Conservation (phyloP, 2,113 vertebrate genomes). For the Actenoides hombroni region DNA sequence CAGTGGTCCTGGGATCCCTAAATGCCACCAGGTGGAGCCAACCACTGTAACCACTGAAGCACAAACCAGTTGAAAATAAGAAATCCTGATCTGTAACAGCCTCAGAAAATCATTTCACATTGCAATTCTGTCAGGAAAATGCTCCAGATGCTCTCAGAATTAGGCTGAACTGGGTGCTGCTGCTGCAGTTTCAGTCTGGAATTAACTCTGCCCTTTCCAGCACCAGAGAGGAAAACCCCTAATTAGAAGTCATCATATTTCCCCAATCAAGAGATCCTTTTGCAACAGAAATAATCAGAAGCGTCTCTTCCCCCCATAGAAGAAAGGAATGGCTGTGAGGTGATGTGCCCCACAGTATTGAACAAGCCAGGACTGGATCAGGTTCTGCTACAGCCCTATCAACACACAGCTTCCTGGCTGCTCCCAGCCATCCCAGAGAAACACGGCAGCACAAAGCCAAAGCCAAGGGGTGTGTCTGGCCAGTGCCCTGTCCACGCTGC, state of each 20-base stretch:
- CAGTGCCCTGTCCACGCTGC: not conserved
- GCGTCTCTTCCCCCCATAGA: not conserved
- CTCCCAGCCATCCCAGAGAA: not conserved
- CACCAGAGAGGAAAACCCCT: not conserved
- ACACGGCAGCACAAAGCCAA: not conserved
- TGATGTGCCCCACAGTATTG: not conserved
- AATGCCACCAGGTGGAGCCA: slow-evolving; percentile 58
- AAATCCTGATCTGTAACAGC: not conserved
- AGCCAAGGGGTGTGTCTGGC: not conserved
- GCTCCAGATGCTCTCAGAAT: not conserved
- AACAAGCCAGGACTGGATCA: not conserved
- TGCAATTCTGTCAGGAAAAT: not conserved
- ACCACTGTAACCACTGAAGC: not conserved
- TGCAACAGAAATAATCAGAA: not conserved
- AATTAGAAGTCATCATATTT: not conserved
- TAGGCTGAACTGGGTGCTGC: not conserved
- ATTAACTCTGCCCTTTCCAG: not conserved
- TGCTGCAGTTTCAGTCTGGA: not conserved
- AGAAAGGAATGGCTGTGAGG: not conserved
- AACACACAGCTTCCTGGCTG: not conserved
- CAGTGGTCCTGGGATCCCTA: not conserved
- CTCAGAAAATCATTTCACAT: not conserved
- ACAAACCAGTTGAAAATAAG: not conserved
- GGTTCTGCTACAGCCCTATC: not conserved
- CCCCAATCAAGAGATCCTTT: not conserved